These are phyloP conservation scores for Pholis gunnellus DNA, from an alignment of 2,113 vertebrate species.

Conservation along the genomic window DNA sequence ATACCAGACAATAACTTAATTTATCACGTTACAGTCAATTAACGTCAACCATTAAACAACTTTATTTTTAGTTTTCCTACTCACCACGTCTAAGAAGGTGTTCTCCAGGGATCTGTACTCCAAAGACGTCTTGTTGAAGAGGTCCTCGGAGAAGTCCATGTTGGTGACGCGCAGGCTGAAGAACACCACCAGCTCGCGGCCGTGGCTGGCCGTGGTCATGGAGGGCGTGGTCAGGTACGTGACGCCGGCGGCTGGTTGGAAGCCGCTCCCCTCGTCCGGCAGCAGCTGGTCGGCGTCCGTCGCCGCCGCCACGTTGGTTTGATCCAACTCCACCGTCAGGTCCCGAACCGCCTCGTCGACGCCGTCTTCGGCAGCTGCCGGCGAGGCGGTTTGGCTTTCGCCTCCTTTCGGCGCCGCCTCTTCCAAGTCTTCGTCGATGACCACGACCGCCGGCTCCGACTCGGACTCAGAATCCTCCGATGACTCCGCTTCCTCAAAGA, in stretches of 20 bases:
- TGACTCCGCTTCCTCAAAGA: constrained; percentile 63
- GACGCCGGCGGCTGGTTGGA: constrained; percentile 44
- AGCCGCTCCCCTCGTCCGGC: constrained; percentile 73
- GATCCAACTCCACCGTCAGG: constrained; percentile 65
- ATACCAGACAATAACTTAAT: too few species aligned
- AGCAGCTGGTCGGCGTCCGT: constrained; percentile 64
- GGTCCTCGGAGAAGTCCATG: constrained; percentile 90
- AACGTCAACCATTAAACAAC: too few species aligned
- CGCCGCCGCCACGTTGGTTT: background rate
- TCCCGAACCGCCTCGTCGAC: constrained; percentile 52
- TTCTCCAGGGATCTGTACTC: constrained; percentile 91
- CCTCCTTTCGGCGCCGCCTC: background rate
- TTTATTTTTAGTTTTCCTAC: constrained; percentile 67
- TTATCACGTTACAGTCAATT: too few species aligned
- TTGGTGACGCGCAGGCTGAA: constrained; percentile 94
- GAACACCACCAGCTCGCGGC: constrained; percentile 92
- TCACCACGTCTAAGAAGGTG: constrained; percentile 89
- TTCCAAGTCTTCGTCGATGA: constrained; percentile 60
- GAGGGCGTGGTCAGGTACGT: constrained; percentile 88
- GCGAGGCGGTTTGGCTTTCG: background rate
- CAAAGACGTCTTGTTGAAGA: constrained; percentile 92
- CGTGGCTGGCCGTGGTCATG: constrained; percentile 82
- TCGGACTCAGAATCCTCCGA: constrained; percentile 8
- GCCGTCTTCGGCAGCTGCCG: background rate
- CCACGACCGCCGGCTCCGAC: constrained; percentile 20